Base-by-base conservation (phyloP, 2,888 invertebrate genomes). In the Drosophila melanocephala region DNA sequence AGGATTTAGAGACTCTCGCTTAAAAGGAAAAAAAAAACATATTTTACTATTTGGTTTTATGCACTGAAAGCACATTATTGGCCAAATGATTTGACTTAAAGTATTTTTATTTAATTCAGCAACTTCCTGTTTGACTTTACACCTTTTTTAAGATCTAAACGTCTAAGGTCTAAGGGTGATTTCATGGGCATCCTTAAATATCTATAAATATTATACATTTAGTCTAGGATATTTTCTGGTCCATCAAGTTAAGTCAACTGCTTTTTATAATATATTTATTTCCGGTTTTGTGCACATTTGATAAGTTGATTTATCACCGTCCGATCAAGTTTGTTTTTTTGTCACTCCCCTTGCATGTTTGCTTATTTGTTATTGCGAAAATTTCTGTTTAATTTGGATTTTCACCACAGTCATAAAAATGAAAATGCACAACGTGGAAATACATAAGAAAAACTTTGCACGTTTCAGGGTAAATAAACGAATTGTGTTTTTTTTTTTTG, bases 301-400 rank as follows among this genome's bases (percentile, higher is more conserved):
- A 51, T 52, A 56, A 60, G 52, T 69, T 61, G 63, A 39, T 52
- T 70, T 42, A 30, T 22, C 56, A 28, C 19, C 32, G 61, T 50
- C 37, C 28, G 37, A 62, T 51, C 42, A 42, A 33, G 33, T 82
- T 64, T 68, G 60, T 67, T 58, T 60, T 71, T 67, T 67, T 67
- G 70, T 63, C 76, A 63, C 64, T 69, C 58, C 66, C 72, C 52
- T 66, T 66, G 37, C 55, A 58, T 61, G 39, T 42, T 53, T 70
- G 53, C 82, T 85, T 82, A 61, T 63, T 75, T 73, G 72, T 69
- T 77, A 60, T 62, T 72, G 77, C 61, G 68, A 72, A 76, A 81
- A 80, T 86, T 71, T 86, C 64, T 72, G 87, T 86, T 90, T 78
- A 90, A 85, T 85, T 90, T 81, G 74, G 84, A 89, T 69, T 87